Evolutionary conservation across 2,888 invertebrate species (phyloP).

Genomic region (Sarcophaga caerulescens): DNA sequence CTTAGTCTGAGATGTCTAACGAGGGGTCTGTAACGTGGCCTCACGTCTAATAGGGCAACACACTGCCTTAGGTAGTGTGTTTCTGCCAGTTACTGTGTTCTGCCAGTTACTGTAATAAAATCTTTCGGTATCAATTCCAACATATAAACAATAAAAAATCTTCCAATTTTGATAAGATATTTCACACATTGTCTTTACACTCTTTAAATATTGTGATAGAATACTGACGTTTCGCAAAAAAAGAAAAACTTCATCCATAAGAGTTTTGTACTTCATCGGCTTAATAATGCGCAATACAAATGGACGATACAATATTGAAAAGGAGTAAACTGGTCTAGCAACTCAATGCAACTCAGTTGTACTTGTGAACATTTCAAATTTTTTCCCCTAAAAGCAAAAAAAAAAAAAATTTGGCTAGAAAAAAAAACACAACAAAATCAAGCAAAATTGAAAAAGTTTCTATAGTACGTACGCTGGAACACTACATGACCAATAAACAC

Average conservation of each 20-base stretch:
- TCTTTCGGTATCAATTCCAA: too few species aligned
- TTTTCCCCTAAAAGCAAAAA: conserved; percentile 19
- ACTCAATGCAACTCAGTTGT: conserved; percentile 49
- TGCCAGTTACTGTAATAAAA: too few species aligned
- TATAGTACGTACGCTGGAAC: conserved; percentile 21
- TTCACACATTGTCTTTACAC: conserved; percentile 36
- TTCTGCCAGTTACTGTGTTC: too few species aligned
- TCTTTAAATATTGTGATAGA: conserved; percentile 36
- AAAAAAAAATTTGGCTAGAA: conserved; percentile 54
- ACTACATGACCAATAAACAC: conserved; percentile 5
- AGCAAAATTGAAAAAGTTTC: conserved; percentile 64
- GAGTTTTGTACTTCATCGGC: conserved; percentile 66
- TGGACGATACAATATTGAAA: conserved; percentile 56
- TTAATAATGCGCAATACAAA: conserved; percentile 62
- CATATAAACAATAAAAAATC: too few species aligned
- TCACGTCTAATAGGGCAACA: too few species aligned
- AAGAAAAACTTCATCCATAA: conserved; percentile 47
- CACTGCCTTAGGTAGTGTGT: too few species aligned
- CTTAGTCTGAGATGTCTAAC: too few species aligned
- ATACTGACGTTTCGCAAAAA: background rate
- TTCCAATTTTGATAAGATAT: background rate
- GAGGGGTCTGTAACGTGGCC: too few species aligned
- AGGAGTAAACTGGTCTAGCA: conserved; percentile 54
- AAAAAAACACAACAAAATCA: conserved; percentile 19
- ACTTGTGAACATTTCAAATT: background rate